A percentile compares a stretch with the other conserved stretches of the same genome.
Conservation (phyloP, 2,888 invertebrate genomes). For the Stenchaetothrips biformis region DNA sequence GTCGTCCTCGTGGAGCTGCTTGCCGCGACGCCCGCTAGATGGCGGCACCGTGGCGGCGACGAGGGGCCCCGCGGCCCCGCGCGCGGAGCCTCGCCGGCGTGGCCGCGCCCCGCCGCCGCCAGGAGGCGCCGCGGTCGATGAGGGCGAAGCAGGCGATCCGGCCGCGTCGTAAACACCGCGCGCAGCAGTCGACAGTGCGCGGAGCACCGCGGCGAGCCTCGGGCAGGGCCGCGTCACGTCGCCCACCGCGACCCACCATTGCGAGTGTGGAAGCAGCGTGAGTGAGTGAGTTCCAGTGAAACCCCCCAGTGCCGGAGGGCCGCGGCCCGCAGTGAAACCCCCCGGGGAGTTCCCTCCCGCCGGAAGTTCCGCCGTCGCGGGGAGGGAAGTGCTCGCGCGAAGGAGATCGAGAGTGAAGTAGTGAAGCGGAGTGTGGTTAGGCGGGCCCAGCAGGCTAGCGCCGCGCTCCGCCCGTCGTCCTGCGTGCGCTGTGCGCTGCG, state of each 20-base stretch:
- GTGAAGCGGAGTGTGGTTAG: too few relatives aligned
- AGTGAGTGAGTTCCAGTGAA: slow-evolving; percentile 12
- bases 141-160: not conserved
- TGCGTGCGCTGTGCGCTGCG: too few relatives aligned
- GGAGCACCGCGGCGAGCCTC: not conserved
- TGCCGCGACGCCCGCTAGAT: not conserved
- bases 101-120: not conserved
- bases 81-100: not conserved
- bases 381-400: not conserved
- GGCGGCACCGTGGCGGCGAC: not conserved
- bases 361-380: not conserved
- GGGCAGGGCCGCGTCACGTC: slow-evolving; percentile 12
- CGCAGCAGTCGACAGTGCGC: not conserved
- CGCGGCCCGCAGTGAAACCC: not conserved
- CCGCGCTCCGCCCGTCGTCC: not conserved
- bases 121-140: not conserved
- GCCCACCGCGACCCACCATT: not conserved
- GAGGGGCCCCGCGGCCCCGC: not conserved
- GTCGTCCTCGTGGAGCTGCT: not conserved
- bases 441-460: not conserved
- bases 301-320: not conserved
- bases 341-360: not conserved
- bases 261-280: not conserved
- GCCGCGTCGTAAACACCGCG: not conserved
- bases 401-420: not conserved